Evolutionary conservation across 1,140 invertebrate species (phyloP).

Genomic region (Pseudomyrmex gracilis): DNA sequence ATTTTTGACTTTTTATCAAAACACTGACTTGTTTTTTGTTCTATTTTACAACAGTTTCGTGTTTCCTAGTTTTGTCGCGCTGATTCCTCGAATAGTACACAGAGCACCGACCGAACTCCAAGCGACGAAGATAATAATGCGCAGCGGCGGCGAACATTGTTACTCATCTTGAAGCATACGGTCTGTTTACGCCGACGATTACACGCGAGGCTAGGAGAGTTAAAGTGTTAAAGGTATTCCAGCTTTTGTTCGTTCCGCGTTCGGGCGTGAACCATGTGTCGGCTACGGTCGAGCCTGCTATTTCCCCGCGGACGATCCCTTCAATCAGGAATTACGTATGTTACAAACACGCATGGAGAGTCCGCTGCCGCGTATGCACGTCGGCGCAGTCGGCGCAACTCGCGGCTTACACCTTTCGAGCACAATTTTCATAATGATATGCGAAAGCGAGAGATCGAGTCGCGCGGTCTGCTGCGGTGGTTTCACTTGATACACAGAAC

Average conservation of each 20-base stretch:
- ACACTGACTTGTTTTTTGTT: not conserved
- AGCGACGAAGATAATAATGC: conserved; percentile 30
- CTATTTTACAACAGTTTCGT: not conserved
- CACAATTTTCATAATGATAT: conserved; percentile 80
- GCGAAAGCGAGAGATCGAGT: conserved; percentile 56
- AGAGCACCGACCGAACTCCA: not conserved
- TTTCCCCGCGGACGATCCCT: conserved; percentile 39
- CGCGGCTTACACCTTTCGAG: conserved; percentile 73
- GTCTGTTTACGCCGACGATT: conserved; percentile 55
- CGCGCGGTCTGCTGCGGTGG: conserved; percentile 66
- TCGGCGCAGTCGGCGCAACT: conserved; percentile 51
- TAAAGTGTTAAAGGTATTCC: conserved; percentile 59
- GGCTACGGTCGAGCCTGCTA: conserved; percentile 23
- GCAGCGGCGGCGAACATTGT: conserved; percentile 30
- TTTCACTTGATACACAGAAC: conserved; percentile 74
- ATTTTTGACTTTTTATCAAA: not conserved
- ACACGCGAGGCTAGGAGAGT: conserved; percentile 51
- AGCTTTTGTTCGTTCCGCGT: conserved; percentile 32
- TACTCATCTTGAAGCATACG: conserved; percentile 35
- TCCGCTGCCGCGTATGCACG: conserved; percentile 15
- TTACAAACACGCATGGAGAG: conserved; percentile 21
- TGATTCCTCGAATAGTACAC: not conserved
- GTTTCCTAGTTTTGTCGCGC: no score
- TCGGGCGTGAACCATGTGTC: conserved; percentile 23
- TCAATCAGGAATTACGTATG: conserved; percentile 55